Percentiles rank a stretch among this genome's conserved stretches.
Conservation (phyloP, 2,113 vertebrate species). For the Chaenocephalus aceratus region DNA sequence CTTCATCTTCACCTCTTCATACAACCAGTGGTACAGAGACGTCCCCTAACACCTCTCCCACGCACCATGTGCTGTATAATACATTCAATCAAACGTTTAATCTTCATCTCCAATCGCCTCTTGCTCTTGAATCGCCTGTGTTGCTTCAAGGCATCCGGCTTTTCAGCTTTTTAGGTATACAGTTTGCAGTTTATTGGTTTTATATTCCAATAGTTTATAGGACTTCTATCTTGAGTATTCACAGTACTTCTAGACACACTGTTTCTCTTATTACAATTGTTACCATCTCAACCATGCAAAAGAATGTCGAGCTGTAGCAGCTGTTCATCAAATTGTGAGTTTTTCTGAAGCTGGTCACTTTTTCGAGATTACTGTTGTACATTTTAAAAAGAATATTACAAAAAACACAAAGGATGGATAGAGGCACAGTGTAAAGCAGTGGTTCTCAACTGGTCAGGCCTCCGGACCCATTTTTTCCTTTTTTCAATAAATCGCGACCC, state of each 20-base stretch:
- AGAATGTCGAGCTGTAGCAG: neutral
- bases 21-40: slow-evolving; percentile 44
- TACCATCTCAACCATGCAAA: too few relatives aligned
- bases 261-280: neutral
- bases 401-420: neutral
- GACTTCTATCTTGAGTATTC: neutral
- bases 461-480: too few relatives aligned
- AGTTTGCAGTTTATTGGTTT: slow-evolving; percentile 8
- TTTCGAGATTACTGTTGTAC: neutral
- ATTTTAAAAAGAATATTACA: neutral
- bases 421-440: neutral
- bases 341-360: neutral
- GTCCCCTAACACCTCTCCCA: slow-evolving; percentile 54
- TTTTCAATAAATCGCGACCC: too few relatives aligned
- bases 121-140: neutral
- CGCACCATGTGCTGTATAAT: slow-evolving; percentile 32
- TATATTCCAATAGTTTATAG: neutral
- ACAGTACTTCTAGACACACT: neutral
- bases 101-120: neutral
- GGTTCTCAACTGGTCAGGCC: too few relatives aligned
- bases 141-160: neutral
- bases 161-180: neutral
- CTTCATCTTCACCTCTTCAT: slow-evolving; percentile 63
- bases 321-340: neutral
- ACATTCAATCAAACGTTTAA: slow-evolving; percentile 42